A percentile compares a stretch with the other conserved stretches of the same genome.
These are phyloP conservation scores for Alsophila aescularia DNA, from an alignment of 2,888 invertebrate genomes.

Conservation along the genomic window DNA sequence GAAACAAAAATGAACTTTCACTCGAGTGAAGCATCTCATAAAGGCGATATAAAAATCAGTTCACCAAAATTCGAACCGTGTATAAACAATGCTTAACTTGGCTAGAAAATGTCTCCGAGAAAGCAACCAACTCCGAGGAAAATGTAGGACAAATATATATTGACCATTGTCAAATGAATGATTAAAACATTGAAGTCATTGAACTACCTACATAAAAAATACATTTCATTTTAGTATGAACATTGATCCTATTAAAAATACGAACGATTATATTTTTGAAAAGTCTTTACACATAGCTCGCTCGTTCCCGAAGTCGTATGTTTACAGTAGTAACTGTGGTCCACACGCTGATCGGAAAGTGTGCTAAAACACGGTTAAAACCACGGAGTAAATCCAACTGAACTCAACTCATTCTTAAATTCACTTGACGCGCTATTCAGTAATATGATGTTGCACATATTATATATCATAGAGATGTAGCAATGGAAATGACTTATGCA, in stretches of 20 bases:
- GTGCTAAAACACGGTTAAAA: conserved; percentile 19
- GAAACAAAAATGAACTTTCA: too few species aligned
- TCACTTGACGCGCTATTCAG: not conserved
- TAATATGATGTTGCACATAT: not conserved
- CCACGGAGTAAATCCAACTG: conserved; percentile 11
- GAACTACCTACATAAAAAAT: too few species aligned
- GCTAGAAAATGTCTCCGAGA: too few species aligned
- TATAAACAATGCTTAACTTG: too few species aligned
- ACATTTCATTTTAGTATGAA: too few species aligned
- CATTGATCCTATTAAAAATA: not conserved
- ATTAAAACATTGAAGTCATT: too few species aligned
- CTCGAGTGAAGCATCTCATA: too few species aligned
- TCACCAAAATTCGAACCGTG: too few species aligned
- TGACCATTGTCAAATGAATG: too few species aligned
- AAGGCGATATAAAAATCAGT: too few species aligned
- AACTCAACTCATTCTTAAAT: conserved; percentile 6
- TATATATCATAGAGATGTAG: not conserved
- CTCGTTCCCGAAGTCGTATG: conserved; percentile 14
- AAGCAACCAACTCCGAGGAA: too few species aligned
- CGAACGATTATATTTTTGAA: not conserved
- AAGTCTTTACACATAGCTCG: not conserved
- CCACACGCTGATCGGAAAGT: conserved; percentile 23
- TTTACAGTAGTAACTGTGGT: conserved; percentile 12
- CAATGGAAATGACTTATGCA: not conserved
- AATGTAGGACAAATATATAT: too few species aligned